Base-by-base conservation (phyloP, 1,140 invertebrate species). In the Frieseomelitta varia region DNA sequence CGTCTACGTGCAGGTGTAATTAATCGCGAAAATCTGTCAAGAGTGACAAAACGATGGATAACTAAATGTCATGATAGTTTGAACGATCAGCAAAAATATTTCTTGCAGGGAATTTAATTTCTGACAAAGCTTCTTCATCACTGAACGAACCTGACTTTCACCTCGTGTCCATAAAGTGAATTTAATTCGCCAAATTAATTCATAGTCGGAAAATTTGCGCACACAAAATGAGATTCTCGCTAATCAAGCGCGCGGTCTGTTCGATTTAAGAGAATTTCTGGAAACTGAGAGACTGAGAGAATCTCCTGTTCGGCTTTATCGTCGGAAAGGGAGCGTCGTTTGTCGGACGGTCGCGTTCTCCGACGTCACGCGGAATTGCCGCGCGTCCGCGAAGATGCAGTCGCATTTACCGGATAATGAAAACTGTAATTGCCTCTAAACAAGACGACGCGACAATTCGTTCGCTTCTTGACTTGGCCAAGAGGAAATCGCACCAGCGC, bases 371-470 rank as follows among this genome's bases (percentile, higher is more conserved):
- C 61, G 63, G 63, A 77, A 77, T 82, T 68, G 53, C 76, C n/a
- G 61, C 19, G 73, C 19, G 58, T 53, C n/a, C 27, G 51, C 56
- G 55, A 71, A 72, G 81, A 84, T 53, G 81, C 71, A 71, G 56
- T 67, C 76, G 76, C 81, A 24, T 84, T 84, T 84, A 63, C 75
- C 76, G 76, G 81, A 71, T 84, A 79, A 84, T 84, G 81, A 79
- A 84, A 84, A 84, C 75, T 84, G 79, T 84, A 84, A 84, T 84
- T 84, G 81, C 75, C 81, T 79, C 75, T 84, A 84, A 84, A 76
- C 75, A 84, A 78, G 75, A 84, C 75, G 67, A 47, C 76, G 79
- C 76, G 65, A 84, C 75, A 84, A 84, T 79, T 79, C 75, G 81
- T 83, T 79, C 39, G 14, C 65, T 11, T 75, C 65, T 11, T 75